Evolutionary conservation across 92 coral and sea anemone genomes (phyloP), one percentile per base, ranked within the genome.

Genomic region (Isaurus tuberculatus): DNA sequence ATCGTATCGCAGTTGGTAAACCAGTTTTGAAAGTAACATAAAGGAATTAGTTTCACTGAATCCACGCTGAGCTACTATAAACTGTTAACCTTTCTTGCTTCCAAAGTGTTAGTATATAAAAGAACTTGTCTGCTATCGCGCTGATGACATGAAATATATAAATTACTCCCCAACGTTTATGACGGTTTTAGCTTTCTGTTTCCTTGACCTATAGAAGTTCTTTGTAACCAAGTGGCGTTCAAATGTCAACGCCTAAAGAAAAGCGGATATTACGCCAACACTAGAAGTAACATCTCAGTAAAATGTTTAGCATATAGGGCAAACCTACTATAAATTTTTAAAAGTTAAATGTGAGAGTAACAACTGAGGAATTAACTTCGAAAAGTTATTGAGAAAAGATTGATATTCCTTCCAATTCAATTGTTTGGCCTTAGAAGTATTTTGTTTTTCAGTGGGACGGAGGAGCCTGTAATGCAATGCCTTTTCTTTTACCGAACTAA

Each of bases 131-230:
- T 77, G 82, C 67, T 58, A 77, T 58, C 51, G 22, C 69, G 34
- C 53, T 77, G 82, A 57, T 77, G 70, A 55, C 51, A 20, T 61
- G 48, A 34, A 34, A 77, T 30, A 58, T 77, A 77, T 77, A 77
- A 77, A 77, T 77, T 77, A 58, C 53, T 77, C 82, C 82, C 82
- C 82, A 57, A 77, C 68, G 70, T 65, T 77, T 63, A 63, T 28
- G 48, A 7, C 10, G 53, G 75, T 42, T 43, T 71, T 42, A 19
- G 34, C 17, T 77, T 26, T 77, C 55, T 25, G 69, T n/a, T 69
- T 77, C 69, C 53, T 14, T 58, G 82, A 75, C 81, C 81, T 51
- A 14, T 27, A 28, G 66, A 75, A 75, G 31, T 16, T 17, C 16
- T 33, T 57, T 77, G 51, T 57, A 65, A 17, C 70, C 82, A 57